Evolutionary conservation across 2,888 invertebrate genomes (phyloP).

Genomic region (Pinctada fucata): DNA sequence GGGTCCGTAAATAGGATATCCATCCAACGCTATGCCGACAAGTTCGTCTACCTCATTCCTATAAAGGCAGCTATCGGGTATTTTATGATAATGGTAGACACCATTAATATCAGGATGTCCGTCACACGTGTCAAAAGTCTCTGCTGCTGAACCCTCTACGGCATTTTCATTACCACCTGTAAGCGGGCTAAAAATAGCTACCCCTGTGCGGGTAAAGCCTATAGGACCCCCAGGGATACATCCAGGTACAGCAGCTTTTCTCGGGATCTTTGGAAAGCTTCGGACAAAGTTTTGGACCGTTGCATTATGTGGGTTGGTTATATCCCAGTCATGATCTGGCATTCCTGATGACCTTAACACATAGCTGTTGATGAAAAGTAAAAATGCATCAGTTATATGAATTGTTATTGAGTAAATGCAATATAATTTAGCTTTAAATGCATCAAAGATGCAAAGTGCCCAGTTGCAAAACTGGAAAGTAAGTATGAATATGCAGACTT

Average conservation of each 20-base stretch:
- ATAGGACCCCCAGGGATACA: conserved; percentile 47
- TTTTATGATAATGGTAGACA: conserved; percentile 45
- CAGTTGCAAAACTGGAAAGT: too few relatives aligned
- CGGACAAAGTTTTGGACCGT: conserved; percentile 33
- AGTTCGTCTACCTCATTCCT: conserved; percentile 33
- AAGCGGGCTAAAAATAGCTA: conserved; percentile 45
- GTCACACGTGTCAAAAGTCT: conserved; percentile 43
- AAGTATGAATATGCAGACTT: too few relatives aligned
- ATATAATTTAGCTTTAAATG: too few relatives aligned
- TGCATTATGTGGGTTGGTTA: conserved; percentile 36
- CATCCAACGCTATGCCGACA: conserved; percentile 34
- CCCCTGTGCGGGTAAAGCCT: conserved; percentile 44
- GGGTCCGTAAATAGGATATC: conserved; percentile 25
- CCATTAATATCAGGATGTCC: conserved; percentile 41
- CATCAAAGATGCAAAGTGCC: too few relatives aligned
- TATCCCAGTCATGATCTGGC: conserved; percentile 32
- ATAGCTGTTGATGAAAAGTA: neutral
- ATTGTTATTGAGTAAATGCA: too few relatives aligned
- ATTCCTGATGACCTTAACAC: conserved; percentile 28
- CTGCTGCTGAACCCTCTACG: conserved; percentile 42
- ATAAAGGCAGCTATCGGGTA: conserved; percentile 38
- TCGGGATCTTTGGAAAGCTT: conserved; percentile 34
- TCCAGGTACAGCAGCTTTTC: conserved; percentile 26
- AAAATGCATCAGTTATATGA: too few relatives aligned
- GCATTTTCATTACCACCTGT: conserved; percentile 42